phyloP scores from a whole-genome alignment of 2,113 vertebrate species.

The Chaenocephalus aceratus region DNA sequence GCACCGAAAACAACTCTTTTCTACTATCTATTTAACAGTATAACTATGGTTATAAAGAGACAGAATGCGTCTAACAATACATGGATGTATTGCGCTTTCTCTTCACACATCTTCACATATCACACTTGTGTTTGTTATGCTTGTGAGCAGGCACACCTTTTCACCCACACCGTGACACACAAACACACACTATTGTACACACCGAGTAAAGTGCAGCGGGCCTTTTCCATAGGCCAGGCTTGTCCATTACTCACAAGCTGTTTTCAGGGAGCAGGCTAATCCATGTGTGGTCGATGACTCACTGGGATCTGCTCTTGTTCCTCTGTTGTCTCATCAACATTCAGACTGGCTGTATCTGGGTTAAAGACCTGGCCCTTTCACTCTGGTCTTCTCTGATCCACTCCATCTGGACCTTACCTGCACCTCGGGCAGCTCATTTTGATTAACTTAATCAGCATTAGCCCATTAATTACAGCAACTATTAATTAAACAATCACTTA shows the following conservation, averaged over 20 bases:
- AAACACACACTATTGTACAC: conserved; percentile 24
- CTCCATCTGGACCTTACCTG: conserved; percentile 20
- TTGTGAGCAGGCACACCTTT: conserved; percentile 5
- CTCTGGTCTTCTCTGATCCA: conserved; percentile 14
- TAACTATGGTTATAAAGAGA: conserved; percentile 63
- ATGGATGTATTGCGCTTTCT: conserved; percentile 11
- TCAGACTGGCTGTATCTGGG: conserved; percentile 62
- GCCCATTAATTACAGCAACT: conserved; percentile 47
- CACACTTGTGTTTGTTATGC: conserved; percentile 23
- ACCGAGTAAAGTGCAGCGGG: conserved; percentile 47
- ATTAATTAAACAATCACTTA: conserved; percentile 52
- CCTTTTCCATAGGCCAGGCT: conserved; percentile 47
- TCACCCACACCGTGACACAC: conserved; percentile 7
- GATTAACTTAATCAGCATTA: conserved; percentile 62
- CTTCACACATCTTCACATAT: conserved; percentile 25
- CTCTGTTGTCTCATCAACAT: conserved; percentile 67
- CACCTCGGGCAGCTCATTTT: conserved; percentile 33
- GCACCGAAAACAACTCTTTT: too few species aligned
- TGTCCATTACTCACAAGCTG: conserved; percentile 70
- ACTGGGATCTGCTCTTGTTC: conserved; percentile 58
- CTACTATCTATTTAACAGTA: neutral
- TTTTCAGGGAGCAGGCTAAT: conserved; percentile 59
- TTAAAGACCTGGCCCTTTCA: conserved; percentile 43
- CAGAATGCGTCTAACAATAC: conserved; percentile 24
- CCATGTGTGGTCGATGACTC: conserved; percentile 75